Evolutionary conservation across 2,113 vertebrate species (phyloP).

Genomic region (Macaca mulatta): DNA sequence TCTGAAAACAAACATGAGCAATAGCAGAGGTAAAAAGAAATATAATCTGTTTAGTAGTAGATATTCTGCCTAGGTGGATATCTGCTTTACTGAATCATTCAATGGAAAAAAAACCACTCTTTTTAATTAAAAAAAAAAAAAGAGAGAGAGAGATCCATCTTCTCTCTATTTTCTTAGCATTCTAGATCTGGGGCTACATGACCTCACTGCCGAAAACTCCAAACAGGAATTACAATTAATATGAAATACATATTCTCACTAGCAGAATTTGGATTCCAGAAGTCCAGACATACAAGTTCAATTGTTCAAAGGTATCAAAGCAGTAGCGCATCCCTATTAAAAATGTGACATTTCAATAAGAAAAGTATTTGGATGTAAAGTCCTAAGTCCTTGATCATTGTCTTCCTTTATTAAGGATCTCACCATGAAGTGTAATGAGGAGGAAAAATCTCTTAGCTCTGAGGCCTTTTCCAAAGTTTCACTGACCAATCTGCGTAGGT

Average conservation of each 20-base stretch:
- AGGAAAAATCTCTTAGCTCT: constrained; percentile 93
- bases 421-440: constrained; percentile 96
- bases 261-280: constrained; percentile 23
- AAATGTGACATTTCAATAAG: background rate
- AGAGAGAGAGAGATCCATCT: background rate
- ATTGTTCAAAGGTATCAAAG: background rate
- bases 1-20: background rate
- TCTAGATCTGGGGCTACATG: background rate
- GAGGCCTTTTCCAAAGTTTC: constrained; percentile 97
- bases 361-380: background rate
- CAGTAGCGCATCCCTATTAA: background rate
- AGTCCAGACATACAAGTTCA: background rate
- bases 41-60: background rate
- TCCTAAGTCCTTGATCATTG: background rate
- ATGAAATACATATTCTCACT: background rate
- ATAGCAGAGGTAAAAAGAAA: background rate
- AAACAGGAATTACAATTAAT: constrained; percentile 36
- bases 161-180: constrained; percentile 8
- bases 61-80: background rate
- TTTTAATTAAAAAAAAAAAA: background rate
- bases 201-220: background rate
- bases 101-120: background rate
- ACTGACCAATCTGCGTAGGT: constrained; percentile 93
- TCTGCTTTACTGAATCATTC: background rate
- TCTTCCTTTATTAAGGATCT: constrained; percentile 89